Evolutionary conservation across 2,797 vertebrate species (phyloP).

Genomic region (Gephyroberyx darwinii): DNA sequence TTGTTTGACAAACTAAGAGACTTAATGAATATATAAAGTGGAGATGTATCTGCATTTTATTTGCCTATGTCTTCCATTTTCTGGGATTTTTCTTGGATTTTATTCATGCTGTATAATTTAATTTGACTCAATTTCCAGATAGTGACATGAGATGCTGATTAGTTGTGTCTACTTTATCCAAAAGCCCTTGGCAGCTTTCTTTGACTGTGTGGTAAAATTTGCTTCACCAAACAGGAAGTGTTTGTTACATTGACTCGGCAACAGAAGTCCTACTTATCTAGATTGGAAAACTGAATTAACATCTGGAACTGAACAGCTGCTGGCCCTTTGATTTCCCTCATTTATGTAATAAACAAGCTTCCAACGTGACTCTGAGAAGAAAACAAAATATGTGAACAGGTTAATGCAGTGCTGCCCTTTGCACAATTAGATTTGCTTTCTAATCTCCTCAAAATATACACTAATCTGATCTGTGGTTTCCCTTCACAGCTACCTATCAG

Average conservation of each 20-base stretch:
- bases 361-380: slow-evolving; percentile 2
- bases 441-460: background rate
- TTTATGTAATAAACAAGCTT: slow-evolving; percentile 35
- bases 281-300: slow-evolving; percentile 35
- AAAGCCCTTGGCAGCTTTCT: slow-evolving; percentile 12
- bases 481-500: background rate
- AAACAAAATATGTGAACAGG: slow-evolving; percentile 19
- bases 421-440: background rate
- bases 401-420: slow-evolving; percentile 7
- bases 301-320: slow-evolving; percentile 45
- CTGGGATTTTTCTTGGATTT: background rate
- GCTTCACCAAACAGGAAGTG: slow-evolving; percentile 5
- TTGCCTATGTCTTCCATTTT: background rate
- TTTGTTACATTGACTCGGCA: background rate
- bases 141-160: background rate
- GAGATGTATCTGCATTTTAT: background rate
- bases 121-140: slow-evolving; percentile 5
- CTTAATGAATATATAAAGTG: too few relatives aligned
- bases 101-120: background rate
- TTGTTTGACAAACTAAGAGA: slow-evolving; percentile 3
- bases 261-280: slow-evolving; percentile 16
- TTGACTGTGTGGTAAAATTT: slow-evolving; percentile 5
- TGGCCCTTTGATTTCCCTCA: slow-evolving; percentile 15
- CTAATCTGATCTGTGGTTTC: background rate
- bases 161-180: background rate